These are phyloP conservation scores for Anoplopoma fimbria DNA, from an alignment of 2,113 vertebrate genomes.

Conservation along the genomic window DNA sequence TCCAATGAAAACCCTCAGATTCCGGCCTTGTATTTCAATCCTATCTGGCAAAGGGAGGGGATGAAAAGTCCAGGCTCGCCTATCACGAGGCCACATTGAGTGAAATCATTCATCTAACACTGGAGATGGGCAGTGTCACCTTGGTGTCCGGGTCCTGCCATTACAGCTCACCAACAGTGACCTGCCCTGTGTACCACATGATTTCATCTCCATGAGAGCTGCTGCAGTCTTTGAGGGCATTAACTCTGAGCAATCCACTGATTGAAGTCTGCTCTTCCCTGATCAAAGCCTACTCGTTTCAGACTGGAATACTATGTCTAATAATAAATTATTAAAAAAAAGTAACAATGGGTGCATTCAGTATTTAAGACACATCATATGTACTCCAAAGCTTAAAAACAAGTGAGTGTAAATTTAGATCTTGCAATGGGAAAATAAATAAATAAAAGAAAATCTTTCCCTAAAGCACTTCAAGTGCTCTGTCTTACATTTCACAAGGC, in stretches of 20 bases:
- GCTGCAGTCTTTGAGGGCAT: constrained; percentile 47
- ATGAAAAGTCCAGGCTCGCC: constrained; percentile 9
- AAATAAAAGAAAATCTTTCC: background rate
- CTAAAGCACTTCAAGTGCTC: constrained; percentile 37
- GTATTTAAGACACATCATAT: constrained; percentile 26
- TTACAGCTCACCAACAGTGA: constrained; percentile 44
- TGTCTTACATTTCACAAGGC: constrained; percentile 47
- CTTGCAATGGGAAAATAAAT: constrained; percentile 8
- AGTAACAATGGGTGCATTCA: constrained; percentile 3
- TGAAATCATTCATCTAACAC: constrained; percentile 36
- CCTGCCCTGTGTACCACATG: constrained; percentile 32
- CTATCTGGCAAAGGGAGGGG: constrained; percentile 55
- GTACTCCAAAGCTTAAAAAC: background rate
- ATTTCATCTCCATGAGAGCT: constrained; percentile 59
- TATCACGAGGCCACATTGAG: constrained; percentile 22
- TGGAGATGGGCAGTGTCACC: constrained; percentile 46
- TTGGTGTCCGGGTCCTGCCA: constrained; percentile 49
- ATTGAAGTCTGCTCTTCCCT: constrained; percentile 36
- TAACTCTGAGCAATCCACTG: constrained; percentile 42
- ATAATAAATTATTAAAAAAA: constrained; percentile 42
- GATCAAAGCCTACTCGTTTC: constrained; percentile 47
- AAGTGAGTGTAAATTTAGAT: constrained; percentile 36
- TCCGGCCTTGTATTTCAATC: constrained; percentile 73
- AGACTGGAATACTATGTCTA: constrained; percentile 15
- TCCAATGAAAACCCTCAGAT: constrained; percentile 76